Percentiles rank a stretch among this genome's conserved stretches.
Conservation (phyloP, 2,888 invertebrate species). For the Agonum fuliginosum region DNA sequence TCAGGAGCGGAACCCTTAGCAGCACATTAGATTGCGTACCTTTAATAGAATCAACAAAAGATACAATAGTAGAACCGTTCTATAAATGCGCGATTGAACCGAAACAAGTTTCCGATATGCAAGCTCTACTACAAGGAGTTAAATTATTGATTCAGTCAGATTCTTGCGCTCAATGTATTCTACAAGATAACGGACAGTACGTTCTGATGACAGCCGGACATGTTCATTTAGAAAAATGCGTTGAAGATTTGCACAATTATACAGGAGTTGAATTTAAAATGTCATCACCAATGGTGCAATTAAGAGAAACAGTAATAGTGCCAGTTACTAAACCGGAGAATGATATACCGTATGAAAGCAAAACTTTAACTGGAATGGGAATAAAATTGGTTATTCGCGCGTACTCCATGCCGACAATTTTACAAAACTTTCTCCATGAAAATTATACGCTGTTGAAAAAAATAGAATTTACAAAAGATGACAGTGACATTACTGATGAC, state of each 20-base stretch:
- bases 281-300: slow-evolving; percentile 97
- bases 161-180: slow-evolving; percentile 91
- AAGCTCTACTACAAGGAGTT: slow-evolving; percentile 83
- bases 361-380: slow-evolving; percentile 60
- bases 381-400: slow-evolving; percentile 82
- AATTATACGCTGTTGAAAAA: slow-evolving; percentile 83
- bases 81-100: slow-evolving; percentile 96
- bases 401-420: slow-evolving; percentile 82
- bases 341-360: slow-evolving; percentile 64
- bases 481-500: slow-evolving; percentile 67
- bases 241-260: slow-evolving; percentile 92
- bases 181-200: slow-evolving; percentile 96
- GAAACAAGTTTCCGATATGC: slow-evolving; percentile 85
- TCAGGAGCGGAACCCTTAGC: slow-evolving; percentile 94
- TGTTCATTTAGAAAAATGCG: slow-evolving; percentile 96
- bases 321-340: slow-evolving; percentile 85
- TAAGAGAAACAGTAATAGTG: slow-evolving; percentile 93
- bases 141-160: slow-evolving; percentile 94
- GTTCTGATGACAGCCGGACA: slow-evolving; percentile 97
- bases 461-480: slow-evolving; percentile 71
- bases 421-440: slow-evolving; percentile 83
- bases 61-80: slow-evolving; percentile 86
- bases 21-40: slow-evolving; percentile 88
- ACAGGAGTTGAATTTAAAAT: slow-evolving; percentile 91
- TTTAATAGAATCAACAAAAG: slow-evolving; percentile 87